Percentiles rank a stretch among this genome's conserved stretches.
These are phyloP conservation scores for Drosophila demipolita DNA, from an alignment of 2,888 invertebrate species.

Conservation along the genomic window DNA sequence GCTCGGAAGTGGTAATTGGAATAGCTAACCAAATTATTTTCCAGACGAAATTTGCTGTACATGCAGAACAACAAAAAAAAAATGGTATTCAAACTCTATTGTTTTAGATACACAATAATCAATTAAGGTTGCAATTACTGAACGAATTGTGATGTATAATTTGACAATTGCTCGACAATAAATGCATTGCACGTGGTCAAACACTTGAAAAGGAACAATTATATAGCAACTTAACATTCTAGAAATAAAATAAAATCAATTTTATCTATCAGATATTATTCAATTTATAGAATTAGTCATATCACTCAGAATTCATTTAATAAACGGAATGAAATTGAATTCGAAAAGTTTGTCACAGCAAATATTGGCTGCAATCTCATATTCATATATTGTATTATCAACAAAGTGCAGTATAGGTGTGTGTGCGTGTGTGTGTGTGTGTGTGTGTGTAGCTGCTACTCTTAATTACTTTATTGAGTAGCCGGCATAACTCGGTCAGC, in stretches of 20 bases:
- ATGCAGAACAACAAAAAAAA: not conserved
- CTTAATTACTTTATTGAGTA: slow-evolving; percentile 61
- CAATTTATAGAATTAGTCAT: slow-evolving; percentile 27
- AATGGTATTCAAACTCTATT: not conserved
- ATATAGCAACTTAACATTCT: not conserved
- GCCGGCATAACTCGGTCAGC: slow-evolving; percentile 23
- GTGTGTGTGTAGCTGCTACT: slow-evolving; percentile 23
- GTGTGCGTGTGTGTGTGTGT: not conserved
- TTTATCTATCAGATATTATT: slow-evolving; percentile 11
- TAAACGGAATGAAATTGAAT: slow-evolving; percentile 8
- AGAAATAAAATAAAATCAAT: not conserved
- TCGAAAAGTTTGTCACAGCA: slow-evolving; percentile 18
- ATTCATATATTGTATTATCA: slow-evolving; percentile 9
- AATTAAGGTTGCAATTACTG: slow-evolving; percentile 6
- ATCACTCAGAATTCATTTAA: not conserved
- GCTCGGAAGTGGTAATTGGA: slow-evolving; percentile 5
- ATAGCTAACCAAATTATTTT: slow-evolving; percentile 13
- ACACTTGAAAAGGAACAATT: not conserved
- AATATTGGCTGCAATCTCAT: slow-evolving; percentile 43
- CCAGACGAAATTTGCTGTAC: not conserved
- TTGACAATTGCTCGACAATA: not conserved
- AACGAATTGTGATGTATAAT: not conserved
- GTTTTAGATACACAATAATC: not conserved
- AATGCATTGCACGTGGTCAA: not conserved
- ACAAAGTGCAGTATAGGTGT: not conserved